Evolutionary conservation across 2,113 vertebrate genomes (phyloP), one percentile per base, ranked within the genome.

Genomic region (Sylvietta virens): DNA sequence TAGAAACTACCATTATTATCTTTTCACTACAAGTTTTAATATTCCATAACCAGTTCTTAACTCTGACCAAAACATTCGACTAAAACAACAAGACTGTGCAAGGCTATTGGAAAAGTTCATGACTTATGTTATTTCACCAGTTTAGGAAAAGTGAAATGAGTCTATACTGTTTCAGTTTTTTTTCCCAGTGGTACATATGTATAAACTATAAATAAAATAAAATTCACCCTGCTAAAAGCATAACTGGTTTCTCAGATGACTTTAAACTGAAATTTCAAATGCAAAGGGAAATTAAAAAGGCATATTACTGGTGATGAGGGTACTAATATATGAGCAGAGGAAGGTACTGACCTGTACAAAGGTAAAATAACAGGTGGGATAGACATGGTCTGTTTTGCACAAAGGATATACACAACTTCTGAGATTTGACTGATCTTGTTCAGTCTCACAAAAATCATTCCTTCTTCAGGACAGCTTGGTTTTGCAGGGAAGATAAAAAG

Each of bases 171-270:
- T 71, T 67, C 42, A 74, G 18, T 26, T 65, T 76, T 74, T n/a
- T n/a, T n/a, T n/a, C n/a, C n/a, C n/a, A n/a, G 35, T 54, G 23
- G 18, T 31, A 50, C 4, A 17, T 7, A 27, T 1, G 1, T 22
- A 70, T 24, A 13, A 83, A 45, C 39, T 54, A 65, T 1, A 54
- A 64, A 44, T 11, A 40, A 54, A 54, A 30, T 56, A 15, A 71
- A 70, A 23, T 16, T 62, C 13, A 53, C 3, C 9, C 31, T 51
- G 27, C 27, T 80, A 80, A 72, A 82, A 91, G 28, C 6, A 0
- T 74, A 53, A 61, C 15, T 56, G 13, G 22, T 81, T 18, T 71
- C 44, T 87, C 40, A 39, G 24, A 26, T 35, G 50, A 8, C 8
- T 40, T 90, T 78, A 88, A 91, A 58, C 10, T 57, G 18, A 76